Evolutionary conservation across 2,797 vertebrate genomes (phyloP).

Genomic region (Oreochromis grahami): DNA sequence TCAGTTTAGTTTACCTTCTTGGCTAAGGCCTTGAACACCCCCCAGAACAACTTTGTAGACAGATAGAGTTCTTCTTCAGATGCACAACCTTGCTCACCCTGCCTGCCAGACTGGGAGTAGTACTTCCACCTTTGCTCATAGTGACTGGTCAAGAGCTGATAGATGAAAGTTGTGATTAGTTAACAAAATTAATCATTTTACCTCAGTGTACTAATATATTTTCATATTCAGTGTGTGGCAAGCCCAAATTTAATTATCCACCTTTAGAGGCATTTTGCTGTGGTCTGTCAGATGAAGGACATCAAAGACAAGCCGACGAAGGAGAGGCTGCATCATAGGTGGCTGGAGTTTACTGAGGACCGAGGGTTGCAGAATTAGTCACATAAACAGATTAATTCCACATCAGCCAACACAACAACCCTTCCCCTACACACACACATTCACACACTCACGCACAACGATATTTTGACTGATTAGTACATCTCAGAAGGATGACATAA

Average conservation of each 20-base stretch:
- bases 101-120: slow-evolving; percentile 81
- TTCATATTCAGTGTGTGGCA: background rate
- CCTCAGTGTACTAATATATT: background rate
- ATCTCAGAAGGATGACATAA: slow-evolving; percentile 8
- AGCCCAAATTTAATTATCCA: slow-evolving; percentile 34
- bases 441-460: background rate
- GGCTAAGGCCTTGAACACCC: slow-evolving; percentile 86
- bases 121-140: slow-evolving; percentile 93
- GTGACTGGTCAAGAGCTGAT: slow-evolving; percentile 87
- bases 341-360: slow-evolving; percentile 84
- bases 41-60: slow-evolving; percentile 92
- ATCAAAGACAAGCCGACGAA: slow-evolving; percentile 86
- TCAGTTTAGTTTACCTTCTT: slow-evolving; percentile 79
- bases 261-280: slow-evolving; percentile 90
- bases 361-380: background rate
- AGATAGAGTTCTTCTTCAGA: slow-evolving; percentile 90
- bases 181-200: background rate
- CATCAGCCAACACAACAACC: background rate
- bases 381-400: background rate
- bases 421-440: background rate
- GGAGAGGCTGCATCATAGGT: slow-evolving; percentile 90
- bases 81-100: slow-evolving; percentile 77
- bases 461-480: background rate
- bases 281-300: slow-evolving; percentile 85
- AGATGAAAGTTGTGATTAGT: background rate